Conservation (phyloP, 2,797 vertebrate species). For the Typhlichthys eigenmanni region DNA sequence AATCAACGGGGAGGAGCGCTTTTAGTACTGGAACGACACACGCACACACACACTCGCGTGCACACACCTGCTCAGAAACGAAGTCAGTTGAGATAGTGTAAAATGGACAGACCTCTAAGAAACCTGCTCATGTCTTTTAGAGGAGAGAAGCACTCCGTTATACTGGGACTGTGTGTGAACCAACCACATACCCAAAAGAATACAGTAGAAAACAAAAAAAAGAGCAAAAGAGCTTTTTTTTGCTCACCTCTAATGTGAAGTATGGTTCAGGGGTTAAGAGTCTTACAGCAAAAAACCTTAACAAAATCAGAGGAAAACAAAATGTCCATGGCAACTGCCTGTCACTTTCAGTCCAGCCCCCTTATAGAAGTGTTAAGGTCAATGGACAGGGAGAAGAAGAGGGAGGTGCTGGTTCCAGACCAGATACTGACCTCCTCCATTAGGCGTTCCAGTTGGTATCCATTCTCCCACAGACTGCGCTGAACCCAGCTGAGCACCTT, state of each 20-base stretch:
- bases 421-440: conserved; percentile 97
- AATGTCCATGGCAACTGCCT: conserved; percentile 66
- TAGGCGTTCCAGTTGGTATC: conserved; percentile 91
- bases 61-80: conserved; percentile 80
- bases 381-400: conserved; percentile 52
- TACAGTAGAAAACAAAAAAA: conserved; percentile 57
- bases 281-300: conserved; percentile 76
- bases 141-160: conserved; percentile 60
- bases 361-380: conserved; percentile 64
- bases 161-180: conserved; percentile 61
- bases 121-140: conserved; percentile 59
- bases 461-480: conserved; percentile 96
- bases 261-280: conserved; percentile 73
- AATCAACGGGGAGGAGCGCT: conserved; percentile 98
- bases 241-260: conserved; percentile 77
- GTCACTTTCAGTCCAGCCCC: conserved; percentile 62
- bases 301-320: conserved; percentile 70
- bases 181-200: conserved; percentile 65
- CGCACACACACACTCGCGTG: conserved; percentile 78
- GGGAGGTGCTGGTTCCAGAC: conserved; percentile 27
- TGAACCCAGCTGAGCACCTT: conserved; percentile 99
- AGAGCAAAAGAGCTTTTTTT: conserved; percentile 61
- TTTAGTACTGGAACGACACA: conserved; percentile 84
- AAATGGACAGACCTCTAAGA: conserved; percentile 62
- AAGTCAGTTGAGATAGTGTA: conserved; percentile 77